phyloP scores from a whole-genome alignment of 2,888 invertebrate genomes.

The Xestia rhomboidea region DNA sequence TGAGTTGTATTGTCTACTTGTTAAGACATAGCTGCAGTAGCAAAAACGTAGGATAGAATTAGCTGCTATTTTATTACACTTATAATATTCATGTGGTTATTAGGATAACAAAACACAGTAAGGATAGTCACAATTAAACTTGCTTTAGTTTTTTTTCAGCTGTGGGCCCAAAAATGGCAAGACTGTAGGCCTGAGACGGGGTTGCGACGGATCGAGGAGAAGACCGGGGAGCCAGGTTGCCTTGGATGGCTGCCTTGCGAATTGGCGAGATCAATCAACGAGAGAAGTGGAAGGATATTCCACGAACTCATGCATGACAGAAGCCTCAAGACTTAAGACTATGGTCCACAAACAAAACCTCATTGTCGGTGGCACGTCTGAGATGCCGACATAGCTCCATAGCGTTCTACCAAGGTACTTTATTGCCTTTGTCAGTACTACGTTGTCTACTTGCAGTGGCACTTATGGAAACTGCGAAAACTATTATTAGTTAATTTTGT shows the following conservation, averaged over 20 bases:
- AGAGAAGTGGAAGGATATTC: background rate
- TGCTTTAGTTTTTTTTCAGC: background rate
- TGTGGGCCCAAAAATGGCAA: background rate
- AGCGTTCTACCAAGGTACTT: slow-evolving; percentile 18
- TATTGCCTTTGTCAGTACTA: slow-evolving; percentile 37
- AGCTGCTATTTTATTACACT: background rate
- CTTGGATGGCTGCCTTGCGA: background rate
- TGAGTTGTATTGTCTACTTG: slow-evolving; percentile 23
- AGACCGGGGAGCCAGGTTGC: background rate
- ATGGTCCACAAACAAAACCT: slow-evolving; percentile 6
- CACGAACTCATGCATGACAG: background rate
- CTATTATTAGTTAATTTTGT: background rate
- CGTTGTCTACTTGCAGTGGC: slow-evolving; percentile 17
- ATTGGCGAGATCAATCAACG: background rate
- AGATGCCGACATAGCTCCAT: slow-evolving; percentile 25
- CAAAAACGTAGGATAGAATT: background rate
- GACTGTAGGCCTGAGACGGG: background rate
- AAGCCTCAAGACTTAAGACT: background rate
- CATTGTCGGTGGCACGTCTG: slow-evolving; percentile 60
- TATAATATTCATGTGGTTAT: background rate
- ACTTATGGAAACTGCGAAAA: background rate
- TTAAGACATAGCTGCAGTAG: slow-evolving; percentile 7
- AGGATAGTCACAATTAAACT: background rate
- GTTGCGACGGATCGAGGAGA: background rate
- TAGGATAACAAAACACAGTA: background rate